Evolutionary conservation across 2,113 vertebrate species (phyloP).

Genomic region (Zosterops pallidus): DNA sequence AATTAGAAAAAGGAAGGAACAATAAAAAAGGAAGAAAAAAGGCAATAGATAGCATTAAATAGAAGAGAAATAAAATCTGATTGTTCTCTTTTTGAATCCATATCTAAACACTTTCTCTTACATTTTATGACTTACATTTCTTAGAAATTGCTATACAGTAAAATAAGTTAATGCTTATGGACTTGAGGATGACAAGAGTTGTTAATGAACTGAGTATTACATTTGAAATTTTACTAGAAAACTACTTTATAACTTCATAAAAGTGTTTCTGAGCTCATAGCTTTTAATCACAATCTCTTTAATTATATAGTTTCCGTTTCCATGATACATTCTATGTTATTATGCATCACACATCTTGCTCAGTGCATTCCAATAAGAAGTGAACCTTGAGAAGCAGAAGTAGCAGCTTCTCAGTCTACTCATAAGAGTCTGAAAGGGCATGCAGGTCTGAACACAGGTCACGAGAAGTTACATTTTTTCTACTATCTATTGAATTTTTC

Average conservation of each 20-base stretch:
- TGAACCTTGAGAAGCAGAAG: not conserved
- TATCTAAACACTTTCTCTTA: not conserved
- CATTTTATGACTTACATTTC: not conserved
- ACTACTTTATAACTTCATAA: not conserved
- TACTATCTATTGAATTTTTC: not conserved
- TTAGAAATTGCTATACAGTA: not conserved
- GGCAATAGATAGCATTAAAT: not conserved
- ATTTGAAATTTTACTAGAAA: conserved; percentile 22
- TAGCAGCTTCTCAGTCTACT: not conserved
- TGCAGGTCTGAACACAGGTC: not conserved
- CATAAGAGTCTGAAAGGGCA: not conserved
- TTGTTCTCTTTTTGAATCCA: not conserved
- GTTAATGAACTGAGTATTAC: conserved; percentile 14
- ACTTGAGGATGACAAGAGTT: not conserved
- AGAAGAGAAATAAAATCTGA: not conserved
- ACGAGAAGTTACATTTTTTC: not conserved
- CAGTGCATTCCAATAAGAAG: not conserved
- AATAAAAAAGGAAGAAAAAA: not conserved
- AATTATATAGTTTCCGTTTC: not conserved
- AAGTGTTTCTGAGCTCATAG: not conserved
- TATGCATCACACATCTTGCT: not conserved
- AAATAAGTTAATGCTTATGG: conserved; percentile 12
- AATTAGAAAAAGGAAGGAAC: not conserved
- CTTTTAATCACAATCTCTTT: not conserved
- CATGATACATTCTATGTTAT: not conserved